Evolutionary conservation across 2,888 invertebrate species (phyloP), one percentile per base, ranked within the genome.

Genomic region (Glaucopsyche alexis): DNA sequence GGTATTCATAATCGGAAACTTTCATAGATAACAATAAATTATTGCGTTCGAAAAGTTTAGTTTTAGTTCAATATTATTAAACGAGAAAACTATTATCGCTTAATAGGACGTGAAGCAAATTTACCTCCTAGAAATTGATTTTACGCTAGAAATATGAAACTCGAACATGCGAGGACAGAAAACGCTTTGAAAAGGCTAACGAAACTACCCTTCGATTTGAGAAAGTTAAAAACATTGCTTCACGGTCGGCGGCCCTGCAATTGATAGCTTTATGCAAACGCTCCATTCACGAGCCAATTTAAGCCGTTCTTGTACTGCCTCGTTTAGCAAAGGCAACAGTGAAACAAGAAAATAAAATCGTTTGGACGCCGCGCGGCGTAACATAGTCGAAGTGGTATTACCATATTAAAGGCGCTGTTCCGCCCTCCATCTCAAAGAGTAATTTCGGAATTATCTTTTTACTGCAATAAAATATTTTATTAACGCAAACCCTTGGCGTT

Each of bases 281-380:
- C 80, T 77, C 77, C 81, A 83, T 88, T 87, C 84, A 81, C 81
- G 81, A 87, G 82, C 81, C 85, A 88, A 88, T 91, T 88, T 86
- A 83, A 87, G 84, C 80, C 81, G 79, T 83, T 83, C 80, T 79
- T 78, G 81, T 81, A 79, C 83, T 81, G 80, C 80, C 78, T 77
- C 79, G 78, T 78, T 79, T 81, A 82, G 84, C 83, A 86, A 87
- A 87, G 81, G 81, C 80, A 79, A 81, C 80, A 79, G 80, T 82
- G 84, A 84, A 87, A 87, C 85, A 87, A 85, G 83, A 85, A 87
- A 86, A 87, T 87, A 87, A 88, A 87, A 85, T 83, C 77, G 78
- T 82, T 80, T 77, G 77, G 76, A 79, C 73, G 79, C 79, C 78
- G 78, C 77, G 75, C 73, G 78, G 75, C 74, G 77, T 82, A 81